Evolutionary conservation across 2,888 invertebrate genomes (phyloP), one percentile per base, ranked within the genome.

Genomic region (Pheosia gnoma): DNA sequence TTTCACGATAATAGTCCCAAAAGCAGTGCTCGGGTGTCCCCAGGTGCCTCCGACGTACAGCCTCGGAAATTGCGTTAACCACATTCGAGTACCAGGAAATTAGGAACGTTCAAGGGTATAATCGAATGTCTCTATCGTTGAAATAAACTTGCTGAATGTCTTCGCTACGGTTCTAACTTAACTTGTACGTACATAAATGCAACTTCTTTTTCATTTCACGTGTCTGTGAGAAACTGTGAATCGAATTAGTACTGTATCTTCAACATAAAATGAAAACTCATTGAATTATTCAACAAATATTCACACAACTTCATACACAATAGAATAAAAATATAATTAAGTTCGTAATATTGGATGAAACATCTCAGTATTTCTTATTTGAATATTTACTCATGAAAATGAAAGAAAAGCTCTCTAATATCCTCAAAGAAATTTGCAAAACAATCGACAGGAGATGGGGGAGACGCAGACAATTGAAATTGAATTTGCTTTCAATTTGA

Each of bases 51-150:
- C 80, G 79, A 83, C 84, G 84, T 85, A 81, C 80, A 86, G 85
- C 78, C 85, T 88, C 90, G 93, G 93, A 93, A 93, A 93, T 93
- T 93, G 90, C 88, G 89, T 90, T 93, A 92, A 91, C 91, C 91
- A 90, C 90, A 89, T 89, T 89, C 86, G 86, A 87, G 84, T 85
- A 87, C 87, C 93, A 92, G 93, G 93, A 93, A 93, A 93, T 93
- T 93, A 93, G 92, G 91, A 93, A 91, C 87, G 91, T 90, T 92
- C 85, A 85, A 87, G 88, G 86, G 86, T 90, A 87, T 91, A 90
- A 93, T 92, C 91, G 91, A 92, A 93, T 91, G 88, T 89, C 87
- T 81, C 81, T 82, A 83, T 82, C 80, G 82, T 81, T 82, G 86
- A 86, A 86, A 87, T 87, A 88, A 86, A 89, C 83, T 84, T 80